Evolutionary conservation across 2,888 invertebrate species (phyloP).

Genomic region (Chymomyza amoena): DNA sequence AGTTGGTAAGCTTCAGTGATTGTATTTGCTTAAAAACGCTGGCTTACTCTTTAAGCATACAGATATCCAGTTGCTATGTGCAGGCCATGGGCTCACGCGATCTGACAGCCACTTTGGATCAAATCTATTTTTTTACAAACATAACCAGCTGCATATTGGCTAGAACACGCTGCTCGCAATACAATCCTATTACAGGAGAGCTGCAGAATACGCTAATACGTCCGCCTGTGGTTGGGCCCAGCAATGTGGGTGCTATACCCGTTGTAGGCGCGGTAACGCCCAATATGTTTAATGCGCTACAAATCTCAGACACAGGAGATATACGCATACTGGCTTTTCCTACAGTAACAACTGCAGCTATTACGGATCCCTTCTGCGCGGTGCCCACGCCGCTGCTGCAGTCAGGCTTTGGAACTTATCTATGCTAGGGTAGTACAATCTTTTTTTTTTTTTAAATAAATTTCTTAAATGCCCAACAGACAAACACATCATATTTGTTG

Average conservation of each 20-base stretch:
- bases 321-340: slow-evolving; percentile 81
- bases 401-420: slow-evolving; percentile 66
- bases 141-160: slow-evolving; percentile 84
- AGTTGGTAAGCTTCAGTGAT: slow-evolving; percentile 79
- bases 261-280: background rate
- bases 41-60: background rate
- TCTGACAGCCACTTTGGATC: slow-evolving; percentile 42
- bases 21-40: background rate
- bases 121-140: slow-evolving; percentile 80
- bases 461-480: background rate
- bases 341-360: slow-evolving; percentile 78
- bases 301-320: slow-evolving; percentile 81
- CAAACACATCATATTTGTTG: background rate
- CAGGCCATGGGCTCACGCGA: slow-evolving; percentile 49
- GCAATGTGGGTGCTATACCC: slow-evolving; percentile 44
- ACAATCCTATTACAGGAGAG: slow-evolving; percentile 84
- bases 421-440: slow-evolving; percentile 34
- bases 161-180: slow-evolving; percentile 82
- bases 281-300: slow-evolving; percentile 80
- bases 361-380: slow-evolving; percentile 80
- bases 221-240: slow-evolving; percentile 69
- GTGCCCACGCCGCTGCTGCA: slow-evolving; percentile 80
- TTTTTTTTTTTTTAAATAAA: background rate
- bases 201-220: slow-evolving; percentile 80
- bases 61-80: slow-evolving; percentile 60